These are phyloP conservation scores for Drosophila nigromelanica DNA, from an alignment of 1,140 invertebrate genomes.

Conservation along the genomic window DNA sequence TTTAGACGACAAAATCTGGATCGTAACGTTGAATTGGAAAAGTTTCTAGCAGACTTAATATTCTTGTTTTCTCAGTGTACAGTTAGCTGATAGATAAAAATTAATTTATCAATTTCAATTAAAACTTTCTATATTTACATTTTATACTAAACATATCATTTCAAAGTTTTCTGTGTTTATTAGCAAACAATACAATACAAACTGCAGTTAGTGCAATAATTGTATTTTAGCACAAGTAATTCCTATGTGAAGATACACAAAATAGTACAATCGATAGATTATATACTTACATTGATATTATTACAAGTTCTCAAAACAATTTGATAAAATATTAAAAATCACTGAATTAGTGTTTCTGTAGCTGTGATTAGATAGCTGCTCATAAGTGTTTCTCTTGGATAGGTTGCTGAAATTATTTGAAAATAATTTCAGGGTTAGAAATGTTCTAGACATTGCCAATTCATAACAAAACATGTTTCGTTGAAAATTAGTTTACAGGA, in stretches of 20 bases:
- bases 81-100: no score
- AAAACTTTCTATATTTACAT: no score
- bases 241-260: neutral
- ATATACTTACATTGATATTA: neutral
- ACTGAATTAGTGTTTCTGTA: neutral
- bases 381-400: neutral
- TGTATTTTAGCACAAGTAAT: slow-evolving; percentile 4
- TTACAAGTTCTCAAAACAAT: neutral
- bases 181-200: slow-evolving; percentile 23
- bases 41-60: no score
- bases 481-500: neutral
- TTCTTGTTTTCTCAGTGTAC: no score
- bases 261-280: slow-evolving; percentile 2
- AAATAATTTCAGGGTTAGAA: no score
- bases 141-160: no score
- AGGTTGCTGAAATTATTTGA: neutral
- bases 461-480: neutral
- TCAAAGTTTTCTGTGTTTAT: slow-evolving; percentile 18
- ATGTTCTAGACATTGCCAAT: neutral
- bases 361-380: neutral
- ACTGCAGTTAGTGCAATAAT: slow-evolving; percentile 20
- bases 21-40: no score
- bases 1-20: no score
- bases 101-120: no score
- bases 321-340: neutral